Evolutionary conservation across 1,140 invertebrate genomes (phyloP).

Genomic region (Eubasilissa regina): DNA sequence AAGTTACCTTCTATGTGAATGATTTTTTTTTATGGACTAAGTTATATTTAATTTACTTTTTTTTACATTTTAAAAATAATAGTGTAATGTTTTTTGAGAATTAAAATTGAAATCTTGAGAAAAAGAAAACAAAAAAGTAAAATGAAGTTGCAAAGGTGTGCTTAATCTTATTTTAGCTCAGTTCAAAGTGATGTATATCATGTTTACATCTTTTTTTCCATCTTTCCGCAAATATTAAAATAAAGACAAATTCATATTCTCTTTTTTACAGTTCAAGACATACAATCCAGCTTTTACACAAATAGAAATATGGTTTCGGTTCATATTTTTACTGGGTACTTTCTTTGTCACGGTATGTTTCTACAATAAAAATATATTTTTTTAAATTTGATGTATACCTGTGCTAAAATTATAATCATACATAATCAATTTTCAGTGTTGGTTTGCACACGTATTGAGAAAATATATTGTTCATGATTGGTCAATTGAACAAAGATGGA

Average conservation of each 20-base stretch:
- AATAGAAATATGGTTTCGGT: constrained; percentile 96
- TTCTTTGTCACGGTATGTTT: constrained; percentile 90
- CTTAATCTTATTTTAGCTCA: too few relatives aligned
- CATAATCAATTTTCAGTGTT: constrained; percentile 79
- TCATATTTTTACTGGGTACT: constrained; percentile 91
- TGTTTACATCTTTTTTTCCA: too few relatives aligned
- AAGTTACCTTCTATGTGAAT: constrained; percentile 93
- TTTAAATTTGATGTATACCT: too few relatives aligned
- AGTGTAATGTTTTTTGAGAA: not conserved
- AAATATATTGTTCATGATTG: constrained; percentile 93
- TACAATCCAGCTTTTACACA: constrained; percentile 97
- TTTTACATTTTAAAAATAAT: constrained; percentile 14
- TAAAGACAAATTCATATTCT: too few relatives aligned
- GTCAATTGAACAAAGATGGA: constrained; percentile 99
- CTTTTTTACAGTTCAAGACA: constrained; percentile 89
- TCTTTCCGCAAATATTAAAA: too few relatives aligned
- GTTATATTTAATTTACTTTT: constrained; percentile 40
- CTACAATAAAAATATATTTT: constrained; percentile 6
- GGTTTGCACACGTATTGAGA: constrained; percentile 90
- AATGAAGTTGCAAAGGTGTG: too few relatives aligned
- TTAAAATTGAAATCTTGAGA: too few relatives aligned
- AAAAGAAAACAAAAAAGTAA: too few relatives aligned
- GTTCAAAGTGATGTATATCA: too few relatives aligned
- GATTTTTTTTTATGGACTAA: constrained; percentile 54
- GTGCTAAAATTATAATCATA: too few relatives aligned